These are phyloP conservation scores for Epinotia ramella DNA, from an alignment of 2,888 invertebrate species.

Conservation along the genomic window DNA sequence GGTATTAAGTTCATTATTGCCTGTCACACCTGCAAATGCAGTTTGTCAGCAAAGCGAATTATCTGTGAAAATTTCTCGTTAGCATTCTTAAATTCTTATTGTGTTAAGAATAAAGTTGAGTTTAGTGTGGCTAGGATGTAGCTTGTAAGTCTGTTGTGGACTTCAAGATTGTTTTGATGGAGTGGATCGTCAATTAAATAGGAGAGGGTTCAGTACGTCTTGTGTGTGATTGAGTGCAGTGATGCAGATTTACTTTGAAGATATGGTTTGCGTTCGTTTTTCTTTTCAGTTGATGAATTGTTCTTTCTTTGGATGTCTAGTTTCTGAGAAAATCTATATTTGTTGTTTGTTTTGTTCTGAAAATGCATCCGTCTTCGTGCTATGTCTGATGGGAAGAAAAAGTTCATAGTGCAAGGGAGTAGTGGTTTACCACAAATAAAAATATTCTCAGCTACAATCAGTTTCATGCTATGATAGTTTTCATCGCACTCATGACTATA, in stretches of 20 bases:
- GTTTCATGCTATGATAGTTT: not conserved
- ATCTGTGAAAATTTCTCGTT: slow-evolving; percentile 58
- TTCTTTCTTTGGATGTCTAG: slow-evolving; percentile 41
- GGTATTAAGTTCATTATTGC: slow-evolving; percentile 53
- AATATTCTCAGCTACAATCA: not conserved
- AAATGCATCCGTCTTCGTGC: slow-evolving; percentile 29
- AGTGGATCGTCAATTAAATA: slow-evolving; percentile 82
- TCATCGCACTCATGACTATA: not conserved
- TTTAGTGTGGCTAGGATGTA: slow-evolving; percentile 51
- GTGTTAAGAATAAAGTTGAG: slow-evolving; percentile 56
- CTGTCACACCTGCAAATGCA: slow-evolving; percentile 49
- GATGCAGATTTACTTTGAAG: slow-evolving; percentile 75
- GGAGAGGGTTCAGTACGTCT: slow-evolving; percentile 74
- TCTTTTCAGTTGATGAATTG: slow-evolving; percentile 48
- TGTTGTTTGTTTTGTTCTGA: slow-evolving; percentile 31
- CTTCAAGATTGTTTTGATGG: slow-evolving; percentile 79
- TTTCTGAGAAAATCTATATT: slow-evolving; percentile 41
- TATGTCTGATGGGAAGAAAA: slow-evolving; percentile 10
- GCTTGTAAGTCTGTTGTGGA: slow-evolving; percentile 55
- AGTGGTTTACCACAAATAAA: not conserved
- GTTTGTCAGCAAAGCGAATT: slow-evolving; percentile 58
- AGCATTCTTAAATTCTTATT: slow-evolving; percentile 54
- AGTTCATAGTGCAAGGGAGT: slow-evolving; percentile 14
- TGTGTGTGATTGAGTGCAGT: slow-evolving; percentile 79
- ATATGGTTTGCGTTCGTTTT: slow-evolving; percentile 55